Evolutionary conservation across 2,797 vertebrate genomes (phyloP).

Genomic region (Hirundo rustica): DNA sequence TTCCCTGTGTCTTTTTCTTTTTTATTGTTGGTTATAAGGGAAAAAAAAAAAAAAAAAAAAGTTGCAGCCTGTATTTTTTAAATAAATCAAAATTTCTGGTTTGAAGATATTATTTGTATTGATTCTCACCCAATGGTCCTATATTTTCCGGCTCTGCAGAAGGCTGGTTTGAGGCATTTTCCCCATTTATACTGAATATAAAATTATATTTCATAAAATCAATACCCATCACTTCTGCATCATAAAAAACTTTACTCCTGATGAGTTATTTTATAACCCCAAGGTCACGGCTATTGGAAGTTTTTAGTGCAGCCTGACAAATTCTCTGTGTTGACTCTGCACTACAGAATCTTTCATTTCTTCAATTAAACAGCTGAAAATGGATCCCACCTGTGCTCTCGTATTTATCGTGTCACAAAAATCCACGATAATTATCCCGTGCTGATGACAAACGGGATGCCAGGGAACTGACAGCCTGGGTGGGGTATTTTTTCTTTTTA

Average conservation of each 20-base stretch:
- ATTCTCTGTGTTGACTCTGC: slow-evolving; percentile 44
- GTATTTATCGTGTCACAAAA: slow-evolving; percentile 67
- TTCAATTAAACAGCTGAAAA: slow-evolving; percentile 71
- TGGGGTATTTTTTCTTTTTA: background rate
- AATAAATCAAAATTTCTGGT: slow-evolving; percentile 1
- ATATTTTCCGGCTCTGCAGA: background rate
- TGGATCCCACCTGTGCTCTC: slow-evolving; percentile 62
- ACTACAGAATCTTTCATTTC: slow-evolving; percentile 70
- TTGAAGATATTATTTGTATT: background rate
- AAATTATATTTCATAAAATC: slow-evolving; percentile 54
- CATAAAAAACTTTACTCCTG: slow-evolving; percentile 39
- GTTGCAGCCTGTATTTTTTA: background rate
- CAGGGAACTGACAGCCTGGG: background rate
- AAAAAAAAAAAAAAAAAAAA: background rate
- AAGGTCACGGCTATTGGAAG: slow-evolving; percentile 51
- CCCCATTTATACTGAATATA: background rate
- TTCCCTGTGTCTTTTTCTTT: background rate
- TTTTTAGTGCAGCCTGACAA: slow-evolving; percentile 44
- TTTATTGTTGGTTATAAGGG: too few species aligned
- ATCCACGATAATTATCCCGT: slow-evolving; percentile 42
- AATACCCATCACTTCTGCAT: slow-evolving; percentile 24
- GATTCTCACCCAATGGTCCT: background rate
- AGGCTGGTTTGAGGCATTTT: background rate
- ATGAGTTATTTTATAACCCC: slow-evolving; percentile 60
- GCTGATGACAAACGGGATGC: slow-evolving; percentile 63